A percentile compares a stretch with the other conserved stretches of the same genome.
Conservation (phyloP, 2,888 invertebrate genomes). For the Lasius platythorax region DNA sequence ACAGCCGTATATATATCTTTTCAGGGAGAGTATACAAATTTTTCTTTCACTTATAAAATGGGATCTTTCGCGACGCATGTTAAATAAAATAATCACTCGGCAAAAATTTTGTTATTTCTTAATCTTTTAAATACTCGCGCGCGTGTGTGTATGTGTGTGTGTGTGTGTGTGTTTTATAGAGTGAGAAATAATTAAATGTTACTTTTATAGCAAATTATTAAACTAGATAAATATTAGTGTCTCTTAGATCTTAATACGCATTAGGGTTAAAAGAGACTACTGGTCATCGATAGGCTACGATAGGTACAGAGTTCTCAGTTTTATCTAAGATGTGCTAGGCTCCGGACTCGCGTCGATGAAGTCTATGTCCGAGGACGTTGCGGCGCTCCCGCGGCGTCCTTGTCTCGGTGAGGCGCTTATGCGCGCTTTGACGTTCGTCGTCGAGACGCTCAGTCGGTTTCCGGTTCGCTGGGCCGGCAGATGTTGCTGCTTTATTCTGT, state of each 20-base stretch:
- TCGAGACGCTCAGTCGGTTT: slow-evolving; percentile 81
- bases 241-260: neutral
- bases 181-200: slow-evolving; percentile 14
- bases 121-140: neutral
- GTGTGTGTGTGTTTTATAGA: neutral
- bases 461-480: slow-evolving; percentile 65
- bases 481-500: slow-evolving; percentile 64
- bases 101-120: neutral
- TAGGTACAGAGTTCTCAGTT: slow-evolving; percentile 1
- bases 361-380: slow-evolving; percentile 80
- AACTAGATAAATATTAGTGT: slow-evolving; percentile 1
- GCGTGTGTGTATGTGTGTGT: too few relatives aligned
- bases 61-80: neutral
- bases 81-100: neutral
- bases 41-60: slow-evolving; percentile 11
- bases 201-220: neutral
- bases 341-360: slow-evolving; percentile 83
- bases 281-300: neutral
- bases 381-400: slow-evolving; percentile 64
- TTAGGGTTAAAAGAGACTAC: slow-evolving; percentile 16
- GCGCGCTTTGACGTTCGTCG: slow-evolving; percentile 82
- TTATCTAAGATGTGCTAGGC: slow-evolving; percentile 80
- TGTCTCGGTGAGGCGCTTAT: slow-evolving; percentile 80
- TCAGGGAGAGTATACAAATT: slow-evolving; percentile 32
- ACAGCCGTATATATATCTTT: too few relatives aligned